Base-by-base conservation (phyloP, 1,140 invertebrate genomes). In the Drosophila burlai region DNA sequence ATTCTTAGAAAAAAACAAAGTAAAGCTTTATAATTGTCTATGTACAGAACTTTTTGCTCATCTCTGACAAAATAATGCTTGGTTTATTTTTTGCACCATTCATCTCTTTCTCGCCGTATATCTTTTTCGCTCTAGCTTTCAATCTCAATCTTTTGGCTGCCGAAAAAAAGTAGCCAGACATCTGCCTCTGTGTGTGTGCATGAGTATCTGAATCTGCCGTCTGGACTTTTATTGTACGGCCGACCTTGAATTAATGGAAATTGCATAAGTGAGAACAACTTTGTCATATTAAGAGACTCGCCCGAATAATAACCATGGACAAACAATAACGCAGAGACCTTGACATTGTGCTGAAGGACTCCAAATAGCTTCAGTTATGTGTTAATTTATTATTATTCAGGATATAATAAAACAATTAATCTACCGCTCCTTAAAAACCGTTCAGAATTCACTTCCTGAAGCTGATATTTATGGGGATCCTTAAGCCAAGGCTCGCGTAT, bases 231-330 rank as follows among this genome's bases (percentile, higher is more conserved):
- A 87, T 87, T 87, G 81, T 89, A 67, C 46, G 58, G 60, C 61
- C 76, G 84, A 89, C 84, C 85, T 90, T 89, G 85, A 90, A 84
- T 89, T 89, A 90, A 89, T 89, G 84, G 81, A 85, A 89, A 89
- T 89, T 85, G 85, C 78, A 77, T 86, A 87, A 87, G 84, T 89
- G 83, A 66, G 77, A 89, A 89, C 76, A 84, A 84, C 77, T 90
- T 90, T 89, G 78, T 81, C 81, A 84, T 85, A 89, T 84, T 84
- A 80, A 84, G 69, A 81, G 64, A 38, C 66, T 46, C 21, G 49
- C 36, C 21, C 15, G 38, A 57, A 61, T 72, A 47, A 63, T 57
- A 50, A 45, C 24, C 54, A 52, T 31, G 49, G 38, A 40, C 63
- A 72, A 67, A 72, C 38, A 24, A 31, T n/a, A 36, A 31, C 18